Evolutionary conservation across 2,113 vertebrate genomes (phyloP).

Genomic region (Aspiorhynchus laticeps): DNA sequence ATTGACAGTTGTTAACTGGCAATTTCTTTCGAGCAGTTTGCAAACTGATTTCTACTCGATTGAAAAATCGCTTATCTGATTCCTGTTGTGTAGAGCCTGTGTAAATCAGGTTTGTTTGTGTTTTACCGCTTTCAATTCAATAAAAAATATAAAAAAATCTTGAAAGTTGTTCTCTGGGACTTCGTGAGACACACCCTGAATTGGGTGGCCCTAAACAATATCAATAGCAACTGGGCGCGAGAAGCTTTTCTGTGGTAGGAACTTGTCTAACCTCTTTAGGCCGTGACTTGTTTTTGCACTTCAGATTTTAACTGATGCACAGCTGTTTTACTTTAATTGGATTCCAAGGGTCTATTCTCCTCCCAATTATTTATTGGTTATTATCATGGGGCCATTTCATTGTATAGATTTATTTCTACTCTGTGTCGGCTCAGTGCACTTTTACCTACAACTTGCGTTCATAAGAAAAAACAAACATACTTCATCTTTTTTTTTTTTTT

Average conservation of each 20-base stretch:
- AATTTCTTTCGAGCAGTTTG: slow-evolving; percentile 26
- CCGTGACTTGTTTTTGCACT: neutral
- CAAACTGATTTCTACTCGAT: slow-evolving; percentile 12
- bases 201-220: neutral
- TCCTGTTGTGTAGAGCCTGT: slow-evolving; percentile 50
- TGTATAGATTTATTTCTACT: neutral
- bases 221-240: neutral
- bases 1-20: slow-evolving; percentile 38
- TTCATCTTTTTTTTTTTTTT: neutral
- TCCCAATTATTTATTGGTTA: neutral
- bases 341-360: neutral
- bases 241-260: neutral
- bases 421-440: neutral
- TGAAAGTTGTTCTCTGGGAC: neutral
- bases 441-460: neutral
- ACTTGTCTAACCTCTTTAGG: neutral
- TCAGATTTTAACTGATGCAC: neutral
- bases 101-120: slow-evolving; percentile 56
- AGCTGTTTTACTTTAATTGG: slow-evolving; percentile 24
- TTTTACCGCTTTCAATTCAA: slow-evolving; percentile 58
- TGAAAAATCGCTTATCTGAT: slow-evolving; percentile 5
- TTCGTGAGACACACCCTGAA: neutral
- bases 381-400: neutral
- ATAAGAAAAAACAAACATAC: neutral
- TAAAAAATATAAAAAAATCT: slow-evolving; percentile 29